Evolutionary conservation across 2,888 invertebrate genomes (phyloP).

Genomic region (Tachina grossa): DNA sequence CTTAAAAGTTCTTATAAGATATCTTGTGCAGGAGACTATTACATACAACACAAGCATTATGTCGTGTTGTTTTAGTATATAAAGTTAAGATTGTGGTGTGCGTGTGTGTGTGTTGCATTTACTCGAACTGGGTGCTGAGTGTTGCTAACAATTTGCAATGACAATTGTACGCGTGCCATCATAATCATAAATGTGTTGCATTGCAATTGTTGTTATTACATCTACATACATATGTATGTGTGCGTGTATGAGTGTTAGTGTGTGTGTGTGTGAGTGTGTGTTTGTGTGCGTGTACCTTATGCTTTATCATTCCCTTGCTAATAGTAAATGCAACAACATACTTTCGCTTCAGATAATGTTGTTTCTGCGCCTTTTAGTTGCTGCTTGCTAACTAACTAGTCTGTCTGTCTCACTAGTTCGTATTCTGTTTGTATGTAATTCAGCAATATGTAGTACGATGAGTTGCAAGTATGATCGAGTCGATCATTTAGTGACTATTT

Average conservation of each 20-base stretch:
- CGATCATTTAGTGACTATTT: slow-evolving; percentile 55
- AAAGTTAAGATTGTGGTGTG: not conserved
- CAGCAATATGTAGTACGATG: not conserved
- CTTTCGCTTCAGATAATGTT: slow-evolving; percentile 44
- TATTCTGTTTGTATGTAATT: not conserved
- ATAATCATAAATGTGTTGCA: slow-evolving; percentile 74
- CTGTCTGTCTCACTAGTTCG: not conserved
- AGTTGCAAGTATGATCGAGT: slow-evolving; percentile 42
- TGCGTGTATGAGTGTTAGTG: not conserved
- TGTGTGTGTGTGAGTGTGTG: slow-evolving; percentile 13
- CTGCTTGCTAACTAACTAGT: not conserved
- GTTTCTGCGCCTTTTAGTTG: slow-evolving; percentile 6
- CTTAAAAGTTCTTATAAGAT: too few relatives aligned
- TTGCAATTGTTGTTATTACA: slow-evolving; percentile 48
- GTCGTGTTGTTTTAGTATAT: too few relatives aligned
- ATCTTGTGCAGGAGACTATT: too few relatives aligned
- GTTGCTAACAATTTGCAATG: slow-evolving; percentile 74
- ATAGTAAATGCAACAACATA: slow-evolving; percentile 44
- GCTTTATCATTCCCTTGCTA: slow-evolving; percentile 46
- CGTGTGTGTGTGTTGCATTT: slow-evolving; percentile 18
- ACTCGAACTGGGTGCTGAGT: slow-evolving; percentile 51
- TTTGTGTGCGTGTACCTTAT: slow-evolving; percentile 5
- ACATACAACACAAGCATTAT: too few relatives aligned
- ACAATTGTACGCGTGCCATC: slow-evolving; percentile 75
- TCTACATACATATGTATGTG: not conserved